phyloP scores from a whole-genome alignment of 2,113 vertebrate species.

The Vulpes lagopus region DNA sequence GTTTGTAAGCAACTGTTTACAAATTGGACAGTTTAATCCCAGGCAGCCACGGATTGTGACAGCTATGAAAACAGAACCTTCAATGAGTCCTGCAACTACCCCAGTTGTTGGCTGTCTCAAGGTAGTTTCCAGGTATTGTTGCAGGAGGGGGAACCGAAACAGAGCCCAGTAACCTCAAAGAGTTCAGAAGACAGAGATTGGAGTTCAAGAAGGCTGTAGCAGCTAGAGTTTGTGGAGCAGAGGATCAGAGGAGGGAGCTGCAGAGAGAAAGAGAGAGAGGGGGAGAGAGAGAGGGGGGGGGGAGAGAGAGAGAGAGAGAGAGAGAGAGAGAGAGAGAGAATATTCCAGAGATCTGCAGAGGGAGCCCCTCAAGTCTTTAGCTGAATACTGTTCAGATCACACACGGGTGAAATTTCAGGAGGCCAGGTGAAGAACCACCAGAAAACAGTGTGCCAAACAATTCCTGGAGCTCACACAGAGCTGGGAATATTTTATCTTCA shows the following conservation, averaged over 20 bases:
- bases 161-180: not conserved
- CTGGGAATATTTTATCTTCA: not conserved
- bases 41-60: not conserved
- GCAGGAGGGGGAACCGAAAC: not conserved
- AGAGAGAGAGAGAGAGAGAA: not conserved
- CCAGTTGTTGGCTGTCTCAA: not conserved
- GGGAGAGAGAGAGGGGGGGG: not conserved
- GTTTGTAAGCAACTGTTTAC: not conserved
- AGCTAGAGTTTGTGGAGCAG: not conserved
- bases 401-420: not conserved
- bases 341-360: not conserved
- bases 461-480: not conserved
- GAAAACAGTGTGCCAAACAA: not conserved
- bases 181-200: not conserved
- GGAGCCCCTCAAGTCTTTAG: not conserved
- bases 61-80: not conserved
- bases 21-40: not conserved
- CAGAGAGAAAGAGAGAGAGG: not conserved
- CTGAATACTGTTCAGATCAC: not conserved
- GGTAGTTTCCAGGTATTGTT: not conserved
- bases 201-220: not conserved
- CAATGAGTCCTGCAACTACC: not conserved
- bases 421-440: not conserved
- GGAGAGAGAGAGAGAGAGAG: not conserved
- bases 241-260: not conserved